A percentile compares a stretch with the other conserved stretches of the same genome.
Conservation (phyloP, 1,140 invertebrate genomes). For the Ostrea edulis region DNA sequence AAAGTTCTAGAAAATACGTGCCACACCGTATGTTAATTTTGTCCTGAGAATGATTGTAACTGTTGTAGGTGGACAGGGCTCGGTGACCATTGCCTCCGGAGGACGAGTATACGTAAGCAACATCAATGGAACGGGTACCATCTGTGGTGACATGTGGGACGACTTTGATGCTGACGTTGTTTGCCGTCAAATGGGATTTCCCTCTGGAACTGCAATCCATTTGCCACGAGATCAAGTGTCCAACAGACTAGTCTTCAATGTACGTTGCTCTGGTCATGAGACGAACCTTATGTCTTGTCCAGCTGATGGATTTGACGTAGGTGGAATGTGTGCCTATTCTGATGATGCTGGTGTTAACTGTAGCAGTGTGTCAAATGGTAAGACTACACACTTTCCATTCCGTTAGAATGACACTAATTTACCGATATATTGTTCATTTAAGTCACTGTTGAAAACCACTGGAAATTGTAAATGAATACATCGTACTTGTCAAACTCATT, state of each 20-base stretch:
- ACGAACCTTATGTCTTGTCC: not conserved
- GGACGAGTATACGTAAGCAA: not conserved
- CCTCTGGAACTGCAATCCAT: not conserved
- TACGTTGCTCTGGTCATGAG: not conserved
- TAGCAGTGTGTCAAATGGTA: not conserved
- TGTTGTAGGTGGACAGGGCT: not conserved
- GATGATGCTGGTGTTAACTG: not conserved
- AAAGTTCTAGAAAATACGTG: too few relatives aligned
- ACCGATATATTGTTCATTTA: too few relatives aligned
- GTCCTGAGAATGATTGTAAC: too few relatives aligned
- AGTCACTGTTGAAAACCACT: too few relatives aligned
- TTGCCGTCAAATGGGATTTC: conserved; percentile 2
- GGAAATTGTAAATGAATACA: too few relatives aligned
- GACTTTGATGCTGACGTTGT: not conserved
- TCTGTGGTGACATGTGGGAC: not conserved
- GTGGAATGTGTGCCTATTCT: not conserved
- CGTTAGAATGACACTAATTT: too few relatives aligned
- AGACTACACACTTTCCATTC: not conserved
- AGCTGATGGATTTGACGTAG: not conserved
- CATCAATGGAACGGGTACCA: not conserved
- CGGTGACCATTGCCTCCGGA: not conserved
- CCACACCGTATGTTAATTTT: too few relatives aligned
- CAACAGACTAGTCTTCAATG: not conserved
- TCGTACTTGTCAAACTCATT: too few relatives aligned
- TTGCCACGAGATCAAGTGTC: not conserved